phyloP scores from a whole-genome alignment of 1,140 invertebrate genomes.

The Zaprionus camerounensis region DNA sequence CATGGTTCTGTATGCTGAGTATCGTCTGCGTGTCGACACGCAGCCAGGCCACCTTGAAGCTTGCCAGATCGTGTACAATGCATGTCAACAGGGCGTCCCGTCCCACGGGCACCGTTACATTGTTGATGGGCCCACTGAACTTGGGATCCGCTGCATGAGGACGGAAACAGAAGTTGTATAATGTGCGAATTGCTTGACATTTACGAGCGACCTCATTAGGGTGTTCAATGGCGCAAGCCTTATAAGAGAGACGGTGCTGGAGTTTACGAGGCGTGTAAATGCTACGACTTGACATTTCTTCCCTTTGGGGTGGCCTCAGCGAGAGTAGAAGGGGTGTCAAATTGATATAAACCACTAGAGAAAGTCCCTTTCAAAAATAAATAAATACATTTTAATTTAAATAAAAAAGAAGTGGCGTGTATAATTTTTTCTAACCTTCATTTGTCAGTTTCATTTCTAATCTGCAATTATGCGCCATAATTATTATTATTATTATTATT shows the following conservation, averaged over 20 bases:
- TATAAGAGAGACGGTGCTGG: not conserved
- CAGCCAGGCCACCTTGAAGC: conserved; percentile 94
- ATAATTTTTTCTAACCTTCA: not conserved
- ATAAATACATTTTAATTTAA: not conserved
- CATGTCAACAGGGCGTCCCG: conserved; percentile 92
- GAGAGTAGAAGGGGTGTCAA: not conserved
- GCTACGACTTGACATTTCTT: conserved; percentile 61
- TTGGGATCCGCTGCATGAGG: conserved; percentile 86
- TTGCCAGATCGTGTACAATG: conserved; percentile 90
- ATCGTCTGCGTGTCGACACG: conserved; percentile 96
- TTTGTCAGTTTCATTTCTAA: conserved; percentile 51
- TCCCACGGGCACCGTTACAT: conserved; percentile 91
- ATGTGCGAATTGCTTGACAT: conserved; percentile 42
- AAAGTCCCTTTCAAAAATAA: too few relatives aligned
- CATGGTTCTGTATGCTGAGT: conserved; percentile 93
- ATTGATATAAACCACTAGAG: not conserved
- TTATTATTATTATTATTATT: conserved; percentile 58
- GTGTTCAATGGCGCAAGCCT: conserved; percentile 58
- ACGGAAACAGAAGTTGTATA: conserved; percentile 17
- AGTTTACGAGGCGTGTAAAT: conserved; percentile 62
- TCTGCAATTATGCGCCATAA: conserved; percentile 58
- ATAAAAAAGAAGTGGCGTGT: not conserved
- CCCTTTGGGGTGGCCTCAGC: not conserved
- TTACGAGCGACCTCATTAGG: conserved; percentile 63
- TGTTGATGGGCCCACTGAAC: conserved; percentile 91